Evolutionary conservation across 2,888 invertebrate genomes (phyloP).

Genomic region (Chrysolina haemoptera): DNA sequence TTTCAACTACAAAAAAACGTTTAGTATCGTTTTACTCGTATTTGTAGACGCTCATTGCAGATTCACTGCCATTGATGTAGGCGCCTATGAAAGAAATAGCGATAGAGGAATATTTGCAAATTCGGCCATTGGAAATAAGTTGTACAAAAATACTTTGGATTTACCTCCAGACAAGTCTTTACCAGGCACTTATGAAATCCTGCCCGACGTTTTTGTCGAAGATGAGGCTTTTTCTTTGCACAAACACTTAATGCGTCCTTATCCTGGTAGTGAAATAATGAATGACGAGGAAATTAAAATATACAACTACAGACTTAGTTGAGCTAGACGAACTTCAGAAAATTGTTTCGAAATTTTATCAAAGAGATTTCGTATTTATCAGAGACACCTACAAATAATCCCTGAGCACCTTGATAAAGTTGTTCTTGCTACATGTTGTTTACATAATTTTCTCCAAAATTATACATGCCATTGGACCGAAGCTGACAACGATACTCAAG

Average conservation of each 20-base stretch:
- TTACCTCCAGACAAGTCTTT: background rate
- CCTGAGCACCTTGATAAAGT: constrained; percentile 5
- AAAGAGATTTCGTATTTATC: constrained; percentile 8
- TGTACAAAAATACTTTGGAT: constrained; percentile 1
- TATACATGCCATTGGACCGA: constrained; percentile 20
- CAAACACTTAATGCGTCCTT: constrained; percentile 32
- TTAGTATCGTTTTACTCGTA: constrained; percentile 50
- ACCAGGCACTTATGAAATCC: background rate
- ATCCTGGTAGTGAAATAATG: constrained; percentile 14
- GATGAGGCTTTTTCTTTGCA: constrained; percentile 23
- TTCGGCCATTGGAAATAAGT: background rate
- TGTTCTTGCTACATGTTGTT: constrained; percentile 11
- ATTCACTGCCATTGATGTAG: constrained; percentile 15
- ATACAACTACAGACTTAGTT: constrained; percentile 16
- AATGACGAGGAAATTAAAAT: background rate
- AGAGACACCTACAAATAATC: background rate
- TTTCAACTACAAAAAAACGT: constrained; percentile 31
- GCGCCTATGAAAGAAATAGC: constrained; percentile 10
- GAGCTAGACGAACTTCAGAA: constrained; percentile 16
- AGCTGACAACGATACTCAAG: background rate
- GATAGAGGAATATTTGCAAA: constrained; percentile 14
- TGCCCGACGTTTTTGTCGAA: constrained; percentile 1
- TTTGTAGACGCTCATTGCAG: constrained; percentile 34
- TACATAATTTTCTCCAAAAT: constrained; percentile 16
- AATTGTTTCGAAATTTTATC: constrained; percentile 4